Evolutionary conservation across 1,140 invertebrate species (phyloP).

Genomic region (Bombus sylvicola): DNA sequence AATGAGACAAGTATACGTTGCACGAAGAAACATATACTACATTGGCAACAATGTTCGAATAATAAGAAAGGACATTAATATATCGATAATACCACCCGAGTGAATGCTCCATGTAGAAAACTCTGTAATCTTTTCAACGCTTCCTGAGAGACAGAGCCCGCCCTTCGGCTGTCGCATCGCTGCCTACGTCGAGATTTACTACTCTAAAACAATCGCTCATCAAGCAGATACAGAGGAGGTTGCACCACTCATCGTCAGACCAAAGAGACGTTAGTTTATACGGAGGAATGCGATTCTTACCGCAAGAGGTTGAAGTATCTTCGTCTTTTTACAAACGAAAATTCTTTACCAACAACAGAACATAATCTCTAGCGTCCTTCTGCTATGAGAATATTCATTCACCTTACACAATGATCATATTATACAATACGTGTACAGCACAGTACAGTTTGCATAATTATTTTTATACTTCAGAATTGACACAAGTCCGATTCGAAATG

Average conservation of each 20-base stretch:
- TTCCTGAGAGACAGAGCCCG: constrained; percentile 26
- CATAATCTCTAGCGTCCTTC: not conserved
- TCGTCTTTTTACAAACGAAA: not conserved
- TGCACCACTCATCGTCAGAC: constrained; percentile 11
- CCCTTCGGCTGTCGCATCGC: constrained; percentile 36
- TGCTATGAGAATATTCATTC: not conserved
- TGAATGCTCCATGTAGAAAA: constrained; percentile 8
- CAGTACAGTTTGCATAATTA: constrained; percentile 14
- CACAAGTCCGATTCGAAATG: not conserved
- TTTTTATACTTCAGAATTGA: not conserved
- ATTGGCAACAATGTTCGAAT: not conserved
- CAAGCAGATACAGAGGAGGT: constrained; percentile 24
- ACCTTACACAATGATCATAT: too few species aligned
- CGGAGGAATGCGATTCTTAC: not conserved
- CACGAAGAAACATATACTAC: not conserved
- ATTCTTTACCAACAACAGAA: not conserved
- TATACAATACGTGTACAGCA: too few species aligned
- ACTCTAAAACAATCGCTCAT: constrained; percentile 47
- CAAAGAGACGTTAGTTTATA: not conserved
- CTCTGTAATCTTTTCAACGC: not conserved
- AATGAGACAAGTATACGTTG: not conserved
- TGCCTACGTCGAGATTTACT: constrained; percentile 30
- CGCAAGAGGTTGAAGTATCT: not conserved
- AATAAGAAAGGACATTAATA: constrained; percentile 14
- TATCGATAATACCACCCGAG: not conserved